Conservation (phyloP, 2,888 invertebrate species). For the Cryptus viduatorius region DNA sequence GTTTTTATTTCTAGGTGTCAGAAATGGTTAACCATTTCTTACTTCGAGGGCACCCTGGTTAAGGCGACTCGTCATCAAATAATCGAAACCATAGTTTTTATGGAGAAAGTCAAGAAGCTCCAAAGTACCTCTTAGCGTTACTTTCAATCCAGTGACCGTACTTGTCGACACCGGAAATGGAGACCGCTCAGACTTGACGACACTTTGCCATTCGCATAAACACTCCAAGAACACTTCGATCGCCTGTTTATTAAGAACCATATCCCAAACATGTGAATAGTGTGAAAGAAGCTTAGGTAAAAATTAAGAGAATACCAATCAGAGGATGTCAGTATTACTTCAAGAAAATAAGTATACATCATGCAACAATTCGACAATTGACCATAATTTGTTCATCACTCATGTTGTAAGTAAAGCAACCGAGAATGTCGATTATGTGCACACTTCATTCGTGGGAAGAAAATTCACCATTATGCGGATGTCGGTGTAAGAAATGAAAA, state of each 20-base stretch:
- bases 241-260: constrained; percentile 12
- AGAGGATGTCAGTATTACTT: neutral
- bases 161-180: constrained; percentile 50
- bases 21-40: constrained; percentile 12
- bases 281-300: neutral
- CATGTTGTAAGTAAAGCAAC: neutral
- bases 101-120: constrained; percentile 55
- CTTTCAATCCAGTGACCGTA: constrained; percentile 60
- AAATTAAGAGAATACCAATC: neutral
- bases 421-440: no score
- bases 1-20: neutral
- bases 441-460: neutral
- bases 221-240: constrained; percentile 11
- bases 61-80: constrained; percentile 59
- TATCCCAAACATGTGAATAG: neutral
- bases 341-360: neutral
- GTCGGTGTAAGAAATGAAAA: no score
- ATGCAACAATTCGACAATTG: neutral
- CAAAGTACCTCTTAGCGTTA: constrained; percentile 59
- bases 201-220: constrained; percentile 7
- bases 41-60: constrained; percentile 64
- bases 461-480: neutral
- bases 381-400: neutral
- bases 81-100: constrained; percentile 42
- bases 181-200: neutral